phyloP scores from a whole-genome alignment of 2,888 invertebrate genomes.

The Andrena bucephala region DNA sequence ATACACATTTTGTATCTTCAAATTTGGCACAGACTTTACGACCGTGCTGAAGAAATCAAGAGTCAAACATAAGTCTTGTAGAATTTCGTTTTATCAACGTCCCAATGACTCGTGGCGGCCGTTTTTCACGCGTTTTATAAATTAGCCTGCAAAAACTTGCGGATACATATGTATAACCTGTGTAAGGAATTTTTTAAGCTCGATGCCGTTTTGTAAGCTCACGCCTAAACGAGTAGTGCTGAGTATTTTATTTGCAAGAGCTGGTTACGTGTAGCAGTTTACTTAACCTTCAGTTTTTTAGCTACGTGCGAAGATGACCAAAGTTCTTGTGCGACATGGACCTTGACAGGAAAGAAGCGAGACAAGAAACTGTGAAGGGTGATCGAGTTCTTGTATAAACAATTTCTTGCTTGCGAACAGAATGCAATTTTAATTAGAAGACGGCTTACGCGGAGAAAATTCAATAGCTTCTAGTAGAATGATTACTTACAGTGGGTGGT shows the following conservation, averaged over 20 bases:
- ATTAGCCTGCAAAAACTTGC: not conserved
- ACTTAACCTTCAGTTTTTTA: constrained; percentile 33
- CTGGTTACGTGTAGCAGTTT: not conserved
- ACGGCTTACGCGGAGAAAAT: not conserved
- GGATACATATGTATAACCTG: not conserved
- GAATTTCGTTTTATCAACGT: no score
- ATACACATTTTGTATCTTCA: not conserved
- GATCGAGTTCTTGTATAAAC: not conserved
- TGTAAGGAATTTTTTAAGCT: not conserved
- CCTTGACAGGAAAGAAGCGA: not conserved
- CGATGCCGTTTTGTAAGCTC: not conserved
- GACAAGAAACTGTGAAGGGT: not conserved
- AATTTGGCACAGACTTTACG: no score
- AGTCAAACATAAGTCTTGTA: no score
- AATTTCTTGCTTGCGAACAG: not conserved
- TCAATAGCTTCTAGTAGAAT: no score
- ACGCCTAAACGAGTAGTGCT: not conserved
- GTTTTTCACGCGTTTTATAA: no score
- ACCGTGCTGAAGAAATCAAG: no score
- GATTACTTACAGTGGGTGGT: no score
- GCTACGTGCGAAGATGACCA: not conserved
- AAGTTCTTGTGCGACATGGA: not conserved
- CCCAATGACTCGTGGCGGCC: no score
- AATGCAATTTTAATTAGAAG: not conserved
- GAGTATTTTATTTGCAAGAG: constrained; percentile 10